Conservation (phyloP, 2,113 vertebrate genomes). For the Harpagus bidentatus region DNA sequence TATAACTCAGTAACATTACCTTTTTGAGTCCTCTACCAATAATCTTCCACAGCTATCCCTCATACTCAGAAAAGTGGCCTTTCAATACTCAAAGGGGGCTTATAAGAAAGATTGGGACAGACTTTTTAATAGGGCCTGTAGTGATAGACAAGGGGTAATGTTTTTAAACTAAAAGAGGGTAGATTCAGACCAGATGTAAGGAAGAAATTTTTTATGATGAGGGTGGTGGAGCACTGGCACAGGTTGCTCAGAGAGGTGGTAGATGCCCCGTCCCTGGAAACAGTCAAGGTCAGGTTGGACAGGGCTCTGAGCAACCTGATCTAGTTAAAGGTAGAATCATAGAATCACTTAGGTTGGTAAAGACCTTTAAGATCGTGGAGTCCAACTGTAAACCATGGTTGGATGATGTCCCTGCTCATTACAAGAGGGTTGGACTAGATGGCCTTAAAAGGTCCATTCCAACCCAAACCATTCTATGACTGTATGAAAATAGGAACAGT, state of each 20-base stretch:
- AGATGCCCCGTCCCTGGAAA: neutral
- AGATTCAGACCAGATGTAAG: neutral
- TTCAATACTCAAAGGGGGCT: neutral
- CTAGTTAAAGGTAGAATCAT: neutral
- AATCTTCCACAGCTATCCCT: neutral
- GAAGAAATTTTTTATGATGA: neutral
- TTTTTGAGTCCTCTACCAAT: neutral
- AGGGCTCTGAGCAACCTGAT: neutral
- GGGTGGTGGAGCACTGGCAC: neutral
- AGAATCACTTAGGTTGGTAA: neutral
- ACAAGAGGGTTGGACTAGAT: neutral
- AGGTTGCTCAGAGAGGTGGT: neutral
- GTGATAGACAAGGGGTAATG: fast-evolving
- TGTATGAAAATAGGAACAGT: neutral
- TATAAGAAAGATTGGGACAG: neutral
- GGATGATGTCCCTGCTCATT: neutral
- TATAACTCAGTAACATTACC: neutral
- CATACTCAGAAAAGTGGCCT: neutral
- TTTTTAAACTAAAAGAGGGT: neutral
- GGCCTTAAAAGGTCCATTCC: neutral
- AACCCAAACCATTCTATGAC: neutral
- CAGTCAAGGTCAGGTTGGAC: neutral
- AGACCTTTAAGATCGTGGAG: neutral
- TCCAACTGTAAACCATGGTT: neutral
- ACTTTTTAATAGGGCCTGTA: neutral